Conservation (phyloP, 1,140 invertebrate species). For the Tetragonula clypearis region DNA sequence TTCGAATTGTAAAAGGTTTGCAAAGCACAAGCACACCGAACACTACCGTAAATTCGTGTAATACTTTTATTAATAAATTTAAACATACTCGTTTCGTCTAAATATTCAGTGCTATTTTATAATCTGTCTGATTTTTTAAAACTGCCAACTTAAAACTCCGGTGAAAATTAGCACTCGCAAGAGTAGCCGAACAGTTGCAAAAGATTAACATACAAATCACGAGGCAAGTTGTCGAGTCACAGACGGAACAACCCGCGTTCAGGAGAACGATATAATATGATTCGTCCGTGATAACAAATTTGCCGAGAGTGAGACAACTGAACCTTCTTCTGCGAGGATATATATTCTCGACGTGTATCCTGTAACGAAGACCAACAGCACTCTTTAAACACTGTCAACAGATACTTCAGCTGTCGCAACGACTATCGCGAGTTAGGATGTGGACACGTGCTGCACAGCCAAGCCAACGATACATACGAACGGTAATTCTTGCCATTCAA, state of each 20-base stretch:
- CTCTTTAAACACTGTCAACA: constrained; percentile 3
- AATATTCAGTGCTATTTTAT: too few species aligned
- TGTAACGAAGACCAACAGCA: not conserved
- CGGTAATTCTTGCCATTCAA: constrained; percentile 41
- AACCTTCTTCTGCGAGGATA: not conserved
- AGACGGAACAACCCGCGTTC: not conserved
- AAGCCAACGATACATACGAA: constrained; percentile 9
- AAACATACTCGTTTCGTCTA: too few species aligned
- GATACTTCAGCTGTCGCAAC: not conserved
- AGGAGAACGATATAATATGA: not conserved
- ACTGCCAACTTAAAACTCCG: too few species aligned
- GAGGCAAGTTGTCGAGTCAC: not conserved
- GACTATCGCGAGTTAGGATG: constrained; percentile 1
- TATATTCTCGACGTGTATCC: too few species aligned
- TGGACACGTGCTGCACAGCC: constrained; percentile 17
- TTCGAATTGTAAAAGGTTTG: too few species aligned
- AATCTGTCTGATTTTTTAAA: too few species aligned
- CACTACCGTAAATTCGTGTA: too few species aligned
- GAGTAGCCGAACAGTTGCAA: not conserved
- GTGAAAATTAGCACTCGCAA: too few species aligned
- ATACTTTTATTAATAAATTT: too few species aligned
- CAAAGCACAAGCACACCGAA: too few species aligned
- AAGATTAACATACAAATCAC: not conserved
- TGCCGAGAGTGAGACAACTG: not conserved
- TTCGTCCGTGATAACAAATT: not conserved